Percentiles rank a stretch among this genome's conserved stretches.
These are phyloP conservation scores for Ooceraea biroi DNA, from an alignment of 1,140 invertebrate species.

Conservation along the genomic window DNA sequence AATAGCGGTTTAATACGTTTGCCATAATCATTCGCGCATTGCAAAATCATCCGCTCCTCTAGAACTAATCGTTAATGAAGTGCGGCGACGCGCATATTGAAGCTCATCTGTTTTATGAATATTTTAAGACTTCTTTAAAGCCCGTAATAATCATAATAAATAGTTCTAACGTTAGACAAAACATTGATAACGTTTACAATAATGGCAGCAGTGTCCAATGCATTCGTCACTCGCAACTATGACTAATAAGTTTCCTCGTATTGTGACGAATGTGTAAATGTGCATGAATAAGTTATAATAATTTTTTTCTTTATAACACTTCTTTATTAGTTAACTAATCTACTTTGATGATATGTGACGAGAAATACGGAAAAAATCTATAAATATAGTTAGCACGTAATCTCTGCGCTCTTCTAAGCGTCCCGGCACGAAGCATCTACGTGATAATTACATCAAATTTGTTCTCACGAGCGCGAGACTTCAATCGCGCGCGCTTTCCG, in stretches of 20 bases:
- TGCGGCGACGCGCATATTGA: slow-evolving; percentile 32
- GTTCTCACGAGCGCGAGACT: slow-evolving; percentile 55
- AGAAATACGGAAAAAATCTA: background rate
- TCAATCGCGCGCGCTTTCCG: slow-evolving; percentile 9
- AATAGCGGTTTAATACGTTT: slow-evolving; percentile 52
- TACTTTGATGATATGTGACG: background rate
- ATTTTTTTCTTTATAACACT: slow-evolving; percentile 7
- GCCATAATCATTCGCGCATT: slow-evolving; percentile 55
- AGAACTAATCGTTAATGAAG: slow-evolving; percentile 61
- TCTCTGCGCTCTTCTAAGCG: slow-evolving; percentile 30
- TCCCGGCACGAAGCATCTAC: background rate
- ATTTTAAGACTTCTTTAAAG: slow-evolving; percentile 23
- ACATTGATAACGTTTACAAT: slow-evolving; percentile 41
- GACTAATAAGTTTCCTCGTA: slow-evolving; percentile 40
- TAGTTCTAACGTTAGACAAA: slow-evolving; percentile 20
- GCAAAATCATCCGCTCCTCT: slow-evolving; percentile 41
- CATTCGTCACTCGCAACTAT: slow-evolving; percentile 44
- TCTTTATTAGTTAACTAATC: background rate
- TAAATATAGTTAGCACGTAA: slow-evolving; percentile 34
- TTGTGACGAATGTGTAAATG: slow-evolving; percentile 10
- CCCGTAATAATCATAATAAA: slow-evolving; percentile 30
- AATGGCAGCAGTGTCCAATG: slow-evolving; percentile 35
- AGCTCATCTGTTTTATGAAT: slow-evolving; percentile 50
- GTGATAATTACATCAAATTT: slow-evolving; percentile 61
- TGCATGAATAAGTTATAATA: slow-evolving; percentile 24